Conservation (phyloP, 2,113 vertebrate species). For the Sebastes schlegelii region DNA sequence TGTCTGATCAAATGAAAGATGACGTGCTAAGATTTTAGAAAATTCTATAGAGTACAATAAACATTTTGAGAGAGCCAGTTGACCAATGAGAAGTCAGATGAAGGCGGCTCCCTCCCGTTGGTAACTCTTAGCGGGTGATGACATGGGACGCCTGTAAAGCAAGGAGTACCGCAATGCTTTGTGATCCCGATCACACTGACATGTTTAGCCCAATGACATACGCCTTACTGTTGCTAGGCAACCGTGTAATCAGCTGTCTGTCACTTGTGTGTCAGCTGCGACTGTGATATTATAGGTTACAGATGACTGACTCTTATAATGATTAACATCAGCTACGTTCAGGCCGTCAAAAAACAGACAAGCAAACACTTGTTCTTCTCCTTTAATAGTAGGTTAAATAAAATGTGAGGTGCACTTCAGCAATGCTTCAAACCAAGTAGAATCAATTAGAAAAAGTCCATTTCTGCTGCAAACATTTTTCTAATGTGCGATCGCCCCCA, state of each 20-base stretch:
- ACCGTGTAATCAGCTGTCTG: neutral
- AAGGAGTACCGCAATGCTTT: neutral
- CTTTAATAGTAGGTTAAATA: neutral
- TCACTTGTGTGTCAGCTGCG: neutral
- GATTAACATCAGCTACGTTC: neutral
- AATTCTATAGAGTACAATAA: no score
- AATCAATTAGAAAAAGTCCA: neutral
- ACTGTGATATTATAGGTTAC: neutral
- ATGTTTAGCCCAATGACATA: neutral
- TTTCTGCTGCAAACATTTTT: neutral
- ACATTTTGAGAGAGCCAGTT: neutral
- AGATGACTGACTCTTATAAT: neutral
- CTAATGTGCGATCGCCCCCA: neutral
- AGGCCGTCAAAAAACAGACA: neutral
- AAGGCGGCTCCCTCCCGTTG: neutral
- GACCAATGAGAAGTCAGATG: neutral
- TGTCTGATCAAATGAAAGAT: neutral
- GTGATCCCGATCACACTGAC: neutral
- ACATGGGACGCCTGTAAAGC: neutral
- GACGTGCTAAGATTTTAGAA: neutral
- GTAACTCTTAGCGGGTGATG: neutral
- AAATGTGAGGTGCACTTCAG: neutral
- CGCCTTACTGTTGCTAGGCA: neutral
- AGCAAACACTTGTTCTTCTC: neutral
- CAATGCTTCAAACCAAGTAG: neutral